A percentile compares a stretch with the other conserved stretches of the same genome.
These are phyloP conservation scores for Acanthopagrus latus DNA, from an alignment of 2,797 vertebrate species.

Conservation along the genomic window DNA sequence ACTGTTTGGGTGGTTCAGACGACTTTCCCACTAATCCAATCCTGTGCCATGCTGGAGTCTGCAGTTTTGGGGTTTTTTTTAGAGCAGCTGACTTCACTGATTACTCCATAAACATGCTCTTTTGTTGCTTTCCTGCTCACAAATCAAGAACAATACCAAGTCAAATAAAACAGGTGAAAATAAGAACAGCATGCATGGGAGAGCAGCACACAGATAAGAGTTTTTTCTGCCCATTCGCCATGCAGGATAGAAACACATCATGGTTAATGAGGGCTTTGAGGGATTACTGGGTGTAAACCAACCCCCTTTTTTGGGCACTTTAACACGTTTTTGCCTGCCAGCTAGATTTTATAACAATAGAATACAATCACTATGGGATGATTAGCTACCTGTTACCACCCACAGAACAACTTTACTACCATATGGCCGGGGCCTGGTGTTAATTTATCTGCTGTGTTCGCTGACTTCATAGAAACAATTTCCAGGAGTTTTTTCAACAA, in stretches of 20 bases:
- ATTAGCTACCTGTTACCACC: conserved; percentile 20
- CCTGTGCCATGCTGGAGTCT: conserved; percentile 1
- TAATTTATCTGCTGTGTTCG: background rate
- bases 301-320: background rate
- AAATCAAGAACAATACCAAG: background rate
- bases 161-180: background rate
- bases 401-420: background rate
- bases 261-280: background rate
- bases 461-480: background rate
- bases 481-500: background rate
- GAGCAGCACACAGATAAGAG: background rate
- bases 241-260: background rate
- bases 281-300: background rate
- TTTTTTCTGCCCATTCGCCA: background rate
- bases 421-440: background rate
- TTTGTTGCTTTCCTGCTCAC: background rate
- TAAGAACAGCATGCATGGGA: background rate
- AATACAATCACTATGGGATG: background rate
- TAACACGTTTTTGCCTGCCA: background rate
- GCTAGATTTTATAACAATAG: conserved; percentile 7
- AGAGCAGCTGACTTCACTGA: conserved; percentile 8
- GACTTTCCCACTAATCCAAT: background rate
- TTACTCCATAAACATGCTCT: conserved; percentile 1
- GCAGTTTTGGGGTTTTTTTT: background rate
- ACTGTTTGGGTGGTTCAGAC: background rate